Percentiles rank a stretch among this genome's conserved stretches.
Conservation (phyloP, 2,888 invertebrate species). For the Lepidocyrtoides sp. region DNA sequence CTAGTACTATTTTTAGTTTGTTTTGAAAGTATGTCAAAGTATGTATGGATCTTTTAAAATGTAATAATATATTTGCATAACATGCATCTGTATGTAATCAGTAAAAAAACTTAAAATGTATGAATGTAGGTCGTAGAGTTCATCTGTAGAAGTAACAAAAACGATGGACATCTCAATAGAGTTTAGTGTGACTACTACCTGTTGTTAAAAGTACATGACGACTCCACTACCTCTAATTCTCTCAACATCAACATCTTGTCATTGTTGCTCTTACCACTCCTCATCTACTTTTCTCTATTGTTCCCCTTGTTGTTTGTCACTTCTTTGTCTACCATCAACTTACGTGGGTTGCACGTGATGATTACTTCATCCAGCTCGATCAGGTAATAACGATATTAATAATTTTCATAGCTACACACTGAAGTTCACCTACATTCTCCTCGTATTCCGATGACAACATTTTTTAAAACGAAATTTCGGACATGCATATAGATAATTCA, state of each 20-base stretch:
- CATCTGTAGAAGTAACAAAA: constrained; percentile 43
- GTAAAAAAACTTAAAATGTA: not conserved
- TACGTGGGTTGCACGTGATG: constrained; percentile 53
- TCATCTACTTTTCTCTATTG: constrained; percentile 59
- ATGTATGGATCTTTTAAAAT: not conserved
- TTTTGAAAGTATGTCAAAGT: not conserved
- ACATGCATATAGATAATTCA: no score
- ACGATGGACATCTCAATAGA: constrained; percentile 40
- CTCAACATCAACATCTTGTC: not conserved
- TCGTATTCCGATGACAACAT: no score
- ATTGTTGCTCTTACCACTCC: not conserved
- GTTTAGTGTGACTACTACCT: constrained; percentile 54
- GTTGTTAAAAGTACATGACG: constrained; percentile 45
- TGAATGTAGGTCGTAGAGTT: constrained; percentile 52
- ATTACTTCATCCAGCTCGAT: constrained; percentile 72
- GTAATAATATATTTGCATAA: no score
- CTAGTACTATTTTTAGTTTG: no score
- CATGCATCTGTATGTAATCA: constrained; percentile 1
- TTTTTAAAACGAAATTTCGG: no score
- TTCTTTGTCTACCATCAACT: not conserved
- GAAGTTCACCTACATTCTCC: not conserved
- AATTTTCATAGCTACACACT: not conserved
- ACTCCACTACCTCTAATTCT: constrained; percentile 15
- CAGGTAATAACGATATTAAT: constrained; percentile 56
- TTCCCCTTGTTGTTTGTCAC: constrained; percentile 25